Base-by-base conservation (phyloP, 2,888 invertebrate genomes). In the Cyaniris semiargus region DNA sequence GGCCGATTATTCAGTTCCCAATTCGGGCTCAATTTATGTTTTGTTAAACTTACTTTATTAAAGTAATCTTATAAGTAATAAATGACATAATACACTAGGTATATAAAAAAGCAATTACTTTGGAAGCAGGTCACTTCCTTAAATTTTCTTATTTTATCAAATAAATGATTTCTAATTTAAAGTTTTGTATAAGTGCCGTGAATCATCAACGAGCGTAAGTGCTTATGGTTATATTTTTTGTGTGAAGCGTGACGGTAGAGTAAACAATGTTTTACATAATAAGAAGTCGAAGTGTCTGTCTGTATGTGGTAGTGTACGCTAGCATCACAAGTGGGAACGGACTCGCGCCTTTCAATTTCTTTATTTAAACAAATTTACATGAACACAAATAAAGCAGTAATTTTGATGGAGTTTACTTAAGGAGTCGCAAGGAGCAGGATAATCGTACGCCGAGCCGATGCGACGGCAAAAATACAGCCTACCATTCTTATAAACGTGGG, bases 281-380 rank as follows among this genome's bases (percentile, higher is more conserved):
- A 71, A 13, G 66, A 66, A 66, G 38, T 71, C 10, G 21, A 71
- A 38, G 74, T 74, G 53, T 53, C 7, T 53, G 23, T 74, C 4
- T 34, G 31, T 70, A 23, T 44, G 72, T 83, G 82, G 81, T 81
- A 78, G 81, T 80, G 79, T 84, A 83, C 86, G 83, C 86, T 87
- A 86, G 83, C 80, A 78, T 31, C 74, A 80, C 80, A 74, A 82
- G 83, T 81, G 83, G 81, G 79, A 81, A 81, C 80, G 85, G 83
- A 79, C 83, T 84, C 84, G 82, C 85, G 83, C 84, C 85, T 84
- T 81, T 79, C 78, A 78, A 80, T 81, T 71, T 76, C 70, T 53
- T 77, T 83, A 82, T 84, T 83, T 83, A 81, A 81, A 81, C 84
- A 84, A 86, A 86, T 84, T 81, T 53, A 18, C 53, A 53, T 53